These are phyloP conservation scores for Ormyrus thymus DNA, from an alignment of 2,888 invertebrate genomes.

Conservation along the genomic window DNA sequence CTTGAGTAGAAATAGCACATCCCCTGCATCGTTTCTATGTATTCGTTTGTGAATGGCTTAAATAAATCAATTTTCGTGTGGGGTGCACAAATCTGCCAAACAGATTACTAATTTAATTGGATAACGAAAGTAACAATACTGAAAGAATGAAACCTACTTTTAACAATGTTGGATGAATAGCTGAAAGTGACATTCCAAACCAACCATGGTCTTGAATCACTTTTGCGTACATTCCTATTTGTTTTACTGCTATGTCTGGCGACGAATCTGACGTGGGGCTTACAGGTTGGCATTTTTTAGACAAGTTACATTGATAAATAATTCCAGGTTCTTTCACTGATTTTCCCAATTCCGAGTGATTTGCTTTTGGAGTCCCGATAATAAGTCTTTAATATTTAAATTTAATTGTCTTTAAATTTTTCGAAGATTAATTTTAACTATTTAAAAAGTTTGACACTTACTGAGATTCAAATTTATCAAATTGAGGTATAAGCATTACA, in stretches of 20 bases:
- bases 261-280: slow-evolving; percentile 30
- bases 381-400: slow-evolving; percentile 71
- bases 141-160: slow-evolving; percentile 59
- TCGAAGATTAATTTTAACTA: slow-evolving; percentile 4
- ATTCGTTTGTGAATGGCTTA: neutral
- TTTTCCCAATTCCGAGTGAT: slow-evolving; percentile 70
- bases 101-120: neutral
- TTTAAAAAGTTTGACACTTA: slow-evolving; percentile 20
- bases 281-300: slow-evolving; percentile 21
- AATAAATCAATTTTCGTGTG: slow-evolving; percentile 60
- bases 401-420: slow-evolving; percentile 11
- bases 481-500: slow-evolving; percentile 58
- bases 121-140: neutral
- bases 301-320: slow-evolving; percentile 75
- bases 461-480: slow-evolving; percentile 42
- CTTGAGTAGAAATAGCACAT: slow-evolving; percentile 60
- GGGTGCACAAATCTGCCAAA: slow-evolving; percentile 65
- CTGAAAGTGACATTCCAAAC: slow-evolving; percentile 77
- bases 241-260: slow-evolving; percentile 32
- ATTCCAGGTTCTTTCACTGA: slow-evolving; percentile 76
- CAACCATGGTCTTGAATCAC: slow-evolving; percentile 74
- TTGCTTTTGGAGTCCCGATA: slow-evolving; percentile 77
- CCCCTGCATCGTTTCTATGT: slow-evolving; percentile 64
- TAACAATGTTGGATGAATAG: slow-evolving; percentile 68
- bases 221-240: slow-evolving; percentile 43